These are phyloP conservation scores for Sisor rabdophorus DNA, from an alignment of 2,113 vertebrate genomes.

Conservation along the genomic window DNA sequence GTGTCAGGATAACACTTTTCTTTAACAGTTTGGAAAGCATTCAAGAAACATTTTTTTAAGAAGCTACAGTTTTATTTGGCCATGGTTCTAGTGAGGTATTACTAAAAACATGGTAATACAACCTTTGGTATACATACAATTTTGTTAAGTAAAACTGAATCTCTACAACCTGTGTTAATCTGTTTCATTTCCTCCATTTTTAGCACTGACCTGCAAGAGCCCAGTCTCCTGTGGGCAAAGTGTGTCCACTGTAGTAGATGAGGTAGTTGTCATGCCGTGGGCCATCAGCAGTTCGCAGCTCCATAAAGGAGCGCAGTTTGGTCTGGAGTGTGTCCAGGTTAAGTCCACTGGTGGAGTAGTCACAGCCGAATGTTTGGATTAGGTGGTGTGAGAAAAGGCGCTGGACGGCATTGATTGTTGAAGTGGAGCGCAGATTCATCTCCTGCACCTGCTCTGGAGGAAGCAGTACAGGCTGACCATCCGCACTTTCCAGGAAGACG, in stretches of 20 bases:
- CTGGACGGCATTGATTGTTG: conserved; percentile 88
- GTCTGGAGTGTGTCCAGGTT: conserved; percentile 80
- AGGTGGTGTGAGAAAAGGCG: conserved; percentile 96
- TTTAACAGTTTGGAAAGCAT: conserved; percentile 35
- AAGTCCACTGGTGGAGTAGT: conserved; percentile 92
- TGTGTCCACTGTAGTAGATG: conserved; percentile 94
- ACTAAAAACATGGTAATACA: background rate
- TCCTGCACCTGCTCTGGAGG: conserved; percentile 87
- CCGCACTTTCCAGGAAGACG: conserved; percentile 65
- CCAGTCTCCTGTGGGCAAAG: conserved; percentile 87
- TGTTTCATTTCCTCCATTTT: background rate
- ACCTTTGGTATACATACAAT: background rate
- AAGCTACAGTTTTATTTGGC: conserved; percentile 6
- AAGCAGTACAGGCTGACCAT: conserved; percentile 85
- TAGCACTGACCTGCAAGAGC: conserved; percentile 80
- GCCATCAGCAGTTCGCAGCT: conserved; percentile 87
- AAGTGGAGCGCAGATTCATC: conserved; percentile 87
- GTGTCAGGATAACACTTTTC: conserved; percentile 40
- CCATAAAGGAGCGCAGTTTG: conserved; percentile 89
- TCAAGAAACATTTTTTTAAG: too few species aligned
- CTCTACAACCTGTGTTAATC: background rate
- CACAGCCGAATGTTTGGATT: conserved; percentile 91
- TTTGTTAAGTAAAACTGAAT: background rate
- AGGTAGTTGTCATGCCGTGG: conserved; percentile 94
- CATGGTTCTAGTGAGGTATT: background rate